phyloP scores from a whole-genome alignment of 2,113 vertebrate genomes.

The Pycnonotus jocosus region DNA sequence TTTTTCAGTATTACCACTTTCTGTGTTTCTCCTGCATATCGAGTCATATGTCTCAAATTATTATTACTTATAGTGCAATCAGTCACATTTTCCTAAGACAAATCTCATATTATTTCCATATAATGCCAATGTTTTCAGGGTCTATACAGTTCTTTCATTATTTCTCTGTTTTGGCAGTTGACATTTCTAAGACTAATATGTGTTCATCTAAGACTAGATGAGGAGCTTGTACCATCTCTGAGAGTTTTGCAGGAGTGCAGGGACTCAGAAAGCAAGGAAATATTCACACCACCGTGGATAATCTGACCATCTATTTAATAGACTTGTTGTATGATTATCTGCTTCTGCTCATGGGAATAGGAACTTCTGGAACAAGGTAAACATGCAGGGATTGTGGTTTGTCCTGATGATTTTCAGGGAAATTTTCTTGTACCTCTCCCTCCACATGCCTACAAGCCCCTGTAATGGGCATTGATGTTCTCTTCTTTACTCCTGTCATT shows the following conservation, averaged over 20 bases:
- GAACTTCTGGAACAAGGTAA: neutral
- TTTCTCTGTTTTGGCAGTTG: neutral
- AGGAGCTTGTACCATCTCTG: rapidly evolving
- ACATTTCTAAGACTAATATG: neutral
- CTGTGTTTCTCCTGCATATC: neutral
- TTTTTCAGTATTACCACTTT: neutral
- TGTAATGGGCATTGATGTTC: neutral
- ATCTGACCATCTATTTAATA: neutral
- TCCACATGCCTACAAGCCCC: neutral
- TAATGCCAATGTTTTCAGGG: neutral
- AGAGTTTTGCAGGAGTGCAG: neutral
- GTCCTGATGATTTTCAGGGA: neutral
- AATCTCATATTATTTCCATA: neutral
- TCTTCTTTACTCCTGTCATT: neutral
- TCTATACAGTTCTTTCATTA: neutral
- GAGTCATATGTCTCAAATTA: neutral
- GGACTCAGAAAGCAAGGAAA: neutral
- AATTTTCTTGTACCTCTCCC: neutral
- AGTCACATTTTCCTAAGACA: neutral
- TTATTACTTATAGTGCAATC: neutral
- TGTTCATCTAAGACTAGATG: neutral
- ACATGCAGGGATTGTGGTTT: neutral
- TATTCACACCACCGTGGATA: neutral
- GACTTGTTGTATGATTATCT: neutral
- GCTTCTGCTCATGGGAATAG: neutral